These are phyloP conservation scores for Carterocephalus palaemon DNA, from an alignment of 2,888 invertebrate genomes.

Conservation along the genomic window DNA sequence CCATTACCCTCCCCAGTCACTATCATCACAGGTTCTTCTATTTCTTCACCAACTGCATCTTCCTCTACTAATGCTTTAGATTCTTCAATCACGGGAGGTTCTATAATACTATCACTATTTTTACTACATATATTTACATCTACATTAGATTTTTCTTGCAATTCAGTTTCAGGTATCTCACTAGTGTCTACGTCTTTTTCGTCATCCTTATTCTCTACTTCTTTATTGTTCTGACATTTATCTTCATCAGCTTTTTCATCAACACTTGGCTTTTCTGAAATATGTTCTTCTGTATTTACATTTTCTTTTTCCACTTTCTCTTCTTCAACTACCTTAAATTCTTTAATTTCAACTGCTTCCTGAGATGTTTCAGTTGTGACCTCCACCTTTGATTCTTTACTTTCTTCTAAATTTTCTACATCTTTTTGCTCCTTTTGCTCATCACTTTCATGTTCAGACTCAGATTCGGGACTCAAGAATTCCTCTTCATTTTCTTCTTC, in stretches of 20 bases:
- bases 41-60: slow-evolving; percentile 78
- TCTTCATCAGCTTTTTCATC: slow-evolving; percentile 20
- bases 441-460: slow-evolving; percentile 61
- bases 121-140: slow-evolving; percentile 23
- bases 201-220: slow-evolving; percentile 45
- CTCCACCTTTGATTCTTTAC: slow-evolving; percentile 26
- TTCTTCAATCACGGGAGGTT: slow-evolving; percentile 18
- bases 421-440: slow-evolving; percentile 35
- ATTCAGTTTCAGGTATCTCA: slow-evolving; percentile 27
- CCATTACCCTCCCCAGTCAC: slow-evolving; percentile 85
- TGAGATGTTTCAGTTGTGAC: slow-evolving; percentile 25
- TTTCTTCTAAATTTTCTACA: slow-evolving; percentile 21
- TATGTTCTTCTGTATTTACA: slow-evolving; percentile 25
- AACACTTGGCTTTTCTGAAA: slow-evolving; percentile 19
- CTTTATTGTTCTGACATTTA: slow-evolving; percentile 24
- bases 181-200: slow-evolving; percentile 35
- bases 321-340: slow-evolving; percentile 19
- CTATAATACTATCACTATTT: slow-evolving; percentile 21
- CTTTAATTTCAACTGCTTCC: slow-evolving; percentile 25
- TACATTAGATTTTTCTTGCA: slow-evolving; percentile 25
- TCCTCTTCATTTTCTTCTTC: slow-evolving; percentile 72
- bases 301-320: slow-evolving; percentile 28
- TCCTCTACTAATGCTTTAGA: slow-evolving; percentile 28
- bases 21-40: slow-evolving; percentile 85
- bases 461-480: slow-evolving; percentile 70